A percentile compares a stretch with the other conserved stretches of the same genome.
Evolutionary conservation across 2,888 invertebrate species (phyloP).

Genomic region (Idaea dimidiata): DNA sequence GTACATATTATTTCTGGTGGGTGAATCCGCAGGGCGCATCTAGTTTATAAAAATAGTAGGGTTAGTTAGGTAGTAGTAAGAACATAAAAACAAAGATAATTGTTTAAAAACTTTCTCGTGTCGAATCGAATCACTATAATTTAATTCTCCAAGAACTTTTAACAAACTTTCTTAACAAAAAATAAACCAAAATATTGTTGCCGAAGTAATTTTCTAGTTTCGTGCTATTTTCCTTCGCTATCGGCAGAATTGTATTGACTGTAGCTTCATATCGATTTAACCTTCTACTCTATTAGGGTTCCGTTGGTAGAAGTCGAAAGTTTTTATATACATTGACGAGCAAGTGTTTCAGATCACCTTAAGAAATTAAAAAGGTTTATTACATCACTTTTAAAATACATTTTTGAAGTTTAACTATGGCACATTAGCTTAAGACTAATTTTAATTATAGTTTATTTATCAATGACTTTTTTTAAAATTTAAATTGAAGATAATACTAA

Average conservation of each 20-base stretch:
- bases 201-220: conserved; percentile 27
- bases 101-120: no score
- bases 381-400: neutral
- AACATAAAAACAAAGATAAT: no score
- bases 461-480: no score
- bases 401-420: no score
- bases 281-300: conserved; percentile 47
- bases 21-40: no score
- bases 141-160: neutral
- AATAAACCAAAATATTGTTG: conserved; percentile 22
- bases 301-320: conserved; percentile 22
- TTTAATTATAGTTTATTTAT: no score
- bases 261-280: conserved; percentile 53
- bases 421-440: no score
- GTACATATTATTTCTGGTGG: no score
- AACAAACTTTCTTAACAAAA: conserved; percentile 3
- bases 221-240: conserved; percentile 35
- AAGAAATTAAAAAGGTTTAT: neutral
- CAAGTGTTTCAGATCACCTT: neutral
- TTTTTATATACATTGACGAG: conserved; percentile 6
- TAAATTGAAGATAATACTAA: no score
- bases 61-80: no score
- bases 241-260: conserved; percentile 53
- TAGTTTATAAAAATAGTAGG: no score
- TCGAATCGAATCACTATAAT: neutral